Conservation (phyloP, 2,888 invertebrate genomes). For the Drosophila kuntzei region DNA sequence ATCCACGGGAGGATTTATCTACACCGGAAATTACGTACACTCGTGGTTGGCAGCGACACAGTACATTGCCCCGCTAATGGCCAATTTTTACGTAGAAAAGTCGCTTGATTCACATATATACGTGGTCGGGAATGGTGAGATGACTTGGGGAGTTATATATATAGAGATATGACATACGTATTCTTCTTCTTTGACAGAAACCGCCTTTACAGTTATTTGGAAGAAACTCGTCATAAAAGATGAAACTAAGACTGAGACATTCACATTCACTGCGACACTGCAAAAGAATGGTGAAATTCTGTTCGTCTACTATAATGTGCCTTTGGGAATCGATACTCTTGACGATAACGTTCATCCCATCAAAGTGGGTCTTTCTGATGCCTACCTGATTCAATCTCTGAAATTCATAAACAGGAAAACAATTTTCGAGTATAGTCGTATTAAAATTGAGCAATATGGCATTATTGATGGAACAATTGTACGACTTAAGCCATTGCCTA, state of each 20-base stretch:
- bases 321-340: background rate
- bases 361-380: background rate
- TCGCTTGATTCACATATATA: background rate
- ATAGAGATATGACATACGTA: background rate
- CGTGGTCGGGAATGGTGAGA: background rate
- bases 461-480: background rate
- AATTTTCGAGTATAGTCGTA: background rate
- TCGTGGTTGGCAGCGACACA: background rate
- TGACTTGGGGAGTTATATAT: too few relatives aligned
- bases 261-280: background rate
- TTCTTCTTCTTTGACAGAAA: background rate
- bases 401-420: too few relatives aligned
- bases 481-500: background rate
- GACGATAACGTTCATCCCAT: background rate
- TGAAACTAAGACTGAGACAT: background rate
- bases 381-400: too few relatives aligned
- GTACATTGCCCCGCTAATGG: background rate
- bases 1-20: background rate
- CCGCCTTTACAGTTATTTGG: background rate
- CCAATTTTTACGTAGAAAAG: background rate
- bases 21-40: background rate
- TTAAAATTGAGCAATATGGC: background rate
- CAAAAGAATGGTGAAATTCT: background rate
- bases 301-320: background rate
- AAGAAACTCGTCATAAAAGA: background rate